Conservation (phyloP, 2,797 vertebrate species). For the Sebastes steindachneri region DNA sequence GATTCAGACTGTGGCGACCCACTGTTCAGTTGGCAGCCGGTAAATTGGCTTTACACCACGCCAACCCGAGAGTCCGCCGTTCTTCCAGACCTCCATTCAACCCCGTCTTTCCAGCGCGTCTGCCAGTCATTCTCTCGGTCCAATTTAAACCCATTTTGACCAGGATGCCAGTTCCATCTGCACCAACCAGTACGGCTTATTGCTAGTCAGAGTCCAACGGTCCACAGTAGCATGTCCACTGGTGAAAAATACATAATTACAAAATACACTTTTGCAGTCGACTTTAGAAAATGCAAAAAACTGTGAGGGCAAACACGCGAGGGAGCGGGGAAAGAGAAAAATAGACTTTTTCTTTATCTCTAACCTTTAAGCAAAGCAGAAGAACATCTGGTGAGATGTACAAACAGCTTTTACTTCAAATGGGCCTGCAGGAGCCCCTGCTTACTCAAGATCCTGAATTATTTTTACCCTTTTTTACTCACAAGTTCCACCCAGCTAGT, state of each 20-base stretch:
- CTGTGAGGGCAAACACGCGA: neutral
- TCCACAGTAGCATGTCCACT: neutral
- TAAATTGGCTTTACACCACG: neutral
- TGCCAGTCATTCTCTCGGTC: neutral
- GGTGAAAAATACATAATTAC: neutral
- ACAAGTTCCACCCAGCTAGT: neutral
- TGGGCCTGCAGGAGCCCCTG: neutral
- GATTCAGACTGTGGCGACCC: neutral
- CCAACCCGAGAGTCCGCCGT: neutral
- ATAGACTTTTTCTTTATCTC: neutral
- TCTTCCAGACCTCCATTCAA: slow-evolving; percentile 14
- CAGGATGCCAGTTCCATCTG: neutral
- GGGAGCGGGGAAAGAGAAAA: neutral
- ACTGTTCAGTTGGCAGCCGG: slow-evolving; percentile 1
- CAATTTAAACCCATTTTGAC: slow-evolving; percentile 22
- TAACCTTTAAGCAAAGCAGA: neutral
- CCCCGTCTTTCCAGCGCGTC: neutral
- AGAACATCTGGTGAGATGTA: slow-evolving; percentile 3
- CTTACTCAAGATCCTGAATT: neutral
- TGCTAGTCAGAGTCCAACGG: slow-evolving; percentile 1
- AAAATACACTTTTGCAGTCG: neutral
- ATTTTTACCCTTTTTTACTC: neutral
- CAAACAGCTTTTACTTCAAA: neutral
- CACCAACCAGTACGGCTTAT: neutral
- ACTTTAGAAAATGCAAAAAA: neutral